These are phyloP conservation scores for Arion vulgaris DNA, from an alignment of 1,140 invertebrate genomes.

Conservation along the genomic window DNA sequence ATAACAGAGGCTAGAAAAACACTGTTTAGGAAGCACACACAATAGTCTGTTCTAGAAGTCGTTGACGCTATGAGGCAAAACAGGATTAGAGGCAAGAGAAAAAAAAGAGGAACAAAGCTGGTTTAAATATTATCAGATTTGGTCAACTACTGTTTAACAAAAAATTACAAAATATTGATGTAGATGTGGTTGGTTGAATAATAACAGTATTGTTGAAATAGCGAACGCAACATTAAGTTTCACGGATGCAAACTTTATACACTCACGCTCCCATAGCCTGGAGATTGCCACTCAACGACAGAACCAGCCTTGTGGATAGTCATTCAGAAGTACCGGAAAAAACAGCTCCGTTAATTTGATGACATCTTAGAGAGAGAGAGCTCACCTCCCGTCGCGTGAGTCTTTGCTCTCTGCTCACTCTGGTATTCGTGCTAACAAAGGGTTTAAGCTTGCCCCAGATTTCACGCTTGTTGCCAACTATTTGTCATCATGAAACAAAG, in stretches of 20 bases:
- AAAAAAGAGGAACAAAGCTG: too few species aligned
- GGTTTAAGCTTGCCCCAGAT: not conserved
- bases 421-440: not conserved
- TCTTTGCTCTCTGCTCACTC: not conserved
- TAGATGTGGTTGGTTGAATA: not conserved
- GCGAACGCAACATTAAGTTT: not conserved
- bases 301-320: not conserved
- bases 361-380: not conserved
- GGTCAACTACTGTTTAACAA: too few species aligned
- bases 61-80: too few species aligned
- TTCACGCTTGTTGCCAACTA: constrained; percentile 6
- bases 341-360: constrained; percentile 6
- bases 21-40: too few species aligned
- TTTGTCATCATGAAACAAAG: constrained; percentile 6
- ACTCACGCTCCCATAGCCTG: not conserved
- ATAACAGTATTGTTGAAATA: not conserved
- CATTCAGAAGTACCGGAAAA: constrained; percentile 5
- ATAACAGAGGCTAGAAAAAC: too few species aligned
- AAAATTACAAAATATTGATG: too few species aligned
- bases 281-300: not conserved
- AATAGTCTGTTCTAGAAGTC: too few species aligned
- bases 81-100: too few species aligned
- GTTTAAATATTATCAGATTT: too few species aligned
- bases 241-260: not conserved
- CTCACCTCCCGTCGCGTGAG: constrained; percentile 6